Evolutionary conservation across 2,888 invertebrate genomes (phyloP).

Genomic region (Acanthosoma haemorrhoidale): DNA sequence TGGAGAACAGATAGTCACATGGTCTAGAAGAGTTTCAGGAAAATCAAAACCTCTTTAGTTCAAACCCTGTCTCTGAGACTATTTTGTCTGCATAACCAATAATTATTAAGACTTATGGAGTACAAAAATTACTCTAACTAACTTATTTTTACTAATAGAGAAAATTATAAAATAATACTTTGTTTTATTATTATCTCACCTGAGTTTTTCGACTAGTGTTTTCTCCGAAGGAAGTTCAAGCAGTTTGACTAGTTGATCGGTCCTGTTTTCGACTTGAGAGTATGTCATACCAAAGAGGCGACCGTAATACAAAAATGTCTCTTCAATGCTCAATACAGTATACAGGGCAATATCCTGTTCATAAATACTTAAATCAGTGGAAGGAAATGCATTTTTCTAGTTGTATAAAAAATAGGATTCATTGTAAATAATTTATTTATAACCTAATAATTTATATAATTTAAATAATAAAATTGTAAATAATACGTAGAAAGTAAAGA

Average conservation of each 20-base stretch:
- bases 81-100: neutral
- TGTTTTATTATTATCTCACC: slow-evolving; percentile 34
- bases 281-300: slow-evolving; percentile 41
- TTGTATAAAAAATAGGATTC: too few species aligned
- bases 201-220: slow-evolving; percentile 41
- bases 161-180: neutral
- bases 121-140: too few species aligned
- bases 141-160: too few species aligned
- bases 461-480: too few species aligned
- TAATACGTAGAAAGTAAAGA: too few species aligned
- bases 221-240: slow-evolving; percentile 41
- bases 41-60: too few species aligned
- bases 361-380: neutral
- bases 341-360: slow-evolving; percentile 42
- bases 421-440: too few species aligned
- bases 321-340: slow-evolving; percentile 41
- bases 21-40: too few species aligned
- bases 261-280: slow-evolving; percentile 39
- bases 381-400: too few species aligned
- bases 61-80: too few species aligned
- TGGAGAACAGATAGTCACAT: too few species aligned
- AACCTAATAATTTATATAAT: too few species aligned
- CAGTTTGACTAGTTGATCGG: slow-evolving; percentile 40
- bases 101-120: neutral
- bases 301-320: slow-evolving; percentile 42